Evolutionary conservation across 2,888 invertebrate species (phyloP), one percentile per base, ranked within the genome.

Genomic region (Andricus quercusramuli): DNA sequence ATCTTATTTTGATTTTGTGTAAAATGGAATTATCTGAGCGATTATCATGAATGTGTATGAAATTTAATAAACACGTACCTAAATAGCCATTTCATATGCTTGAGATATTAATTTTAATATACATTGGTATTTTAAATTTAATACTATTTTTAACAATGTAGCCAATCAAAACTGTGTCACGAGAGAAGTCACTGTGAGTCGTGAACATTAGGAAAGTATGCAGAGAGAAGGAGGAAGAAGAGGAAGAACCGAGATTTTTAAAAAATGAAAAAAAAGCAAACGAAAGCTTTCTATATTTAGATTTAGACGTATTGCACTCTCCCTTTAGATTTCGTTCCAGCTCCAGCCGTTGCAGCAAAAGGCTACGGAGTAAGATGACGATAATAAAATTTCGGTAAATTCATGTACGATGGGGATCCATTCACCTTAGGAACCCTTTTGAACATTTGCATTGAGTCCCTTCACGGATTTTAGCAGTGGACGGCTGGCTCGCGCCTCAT

Each of bases 361-460:
- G 47, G 68, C 25, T 25, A 25, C 47, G 25, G 68, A 44, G 44
- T 44, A 20, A 13, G 15, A 68, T 51, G 70, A 25, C 51, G 51
- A 41, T 70, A 25, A 56, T 70, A 47, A 70, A 70, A 70, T 70
- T 70, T 70, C 70, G 29, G 25, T 70, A 51, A 47, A 70, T 47
- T 47, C 47, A 70, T 25, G 11, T 32, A 70, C 70, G 47, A 17
- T 51, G 25, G 22, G 9, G 47, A 51, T 70, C 70, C 51, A 70
- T 70, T 70, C 70, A 47, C 25, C 5, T 51, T 47, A 20, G 25
- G 47, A 70, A 70, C 70, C 70, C 70, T 51, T 70, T 70, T 29
- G 25, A 29, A 70, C 51, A 70, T 22, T 70, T 29, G 70, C 20
- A 70, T 70, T 70, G 47, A 70, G 51, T 51, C 51, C 70, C 70